A percentile compares a stretch with the other conserved stretches of the same genome.
Evolutionary conservation across 2,113 vertebrate species (phyloP).

Genomic region (Atherinomorus stipes): DNA sequence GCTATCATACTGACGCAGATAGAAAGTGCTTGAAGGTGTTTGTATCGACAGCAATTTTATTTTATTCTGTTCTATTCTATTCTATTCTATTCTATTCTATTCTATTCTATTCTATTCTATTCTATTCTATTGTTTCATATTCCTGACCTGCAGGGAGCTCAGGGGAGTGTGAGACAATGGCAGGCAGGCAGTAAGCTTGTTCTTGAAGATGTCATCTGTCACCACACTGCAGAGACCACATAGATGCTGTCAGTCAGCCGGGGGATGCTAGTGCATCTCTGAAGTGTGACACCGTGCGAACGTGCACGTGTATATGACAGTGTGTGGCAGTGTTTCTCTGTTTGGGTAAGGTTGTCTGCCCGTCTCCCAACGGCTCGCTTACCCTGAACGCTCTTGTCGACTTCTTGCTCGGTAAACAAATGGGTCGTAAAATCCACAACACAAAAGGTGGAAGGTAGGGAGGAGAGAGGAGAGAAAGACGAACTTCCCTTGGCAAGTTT

Average conservation of each 20-base stretch:
- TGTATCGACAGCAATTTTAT: too few species aligned
- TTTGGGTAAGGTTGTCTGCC: slow-evolving; percentile 49
- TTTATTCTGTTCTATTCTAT: slow-evolving; percentile 11
- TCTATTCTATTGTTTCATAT: slow-evolving; percentile 24
- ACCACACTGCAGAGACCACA: slow-evolving; percentile 44
- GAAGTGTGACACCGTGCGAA: slow-evolving; percentile 30
- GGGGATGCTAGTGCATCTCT: slow-evolving; percentile 40
- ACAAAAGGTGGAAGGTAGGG: slow-evolving; percentile 48
- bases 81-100: slow-evolving; percentile 13
- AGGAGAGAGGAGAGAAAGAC: slow-evolving; percentile 34
- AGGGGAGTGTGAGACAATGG: slow-evolving; percentile 54
- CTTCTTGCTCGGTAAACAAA: slow-evolving; percentile 74
- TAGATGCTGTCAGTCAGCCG: slow-evolving; percentile 56
- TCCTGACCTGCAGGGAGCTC: slow-evolving; percentile 40
- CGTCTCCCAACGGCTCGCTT: slow-evolving; percentile 50
- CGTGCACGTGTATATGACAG: neutral
- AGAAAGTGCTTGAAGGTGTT: too few species aligned
- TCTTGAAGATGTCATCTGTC: slow-evolving; percentile 64
- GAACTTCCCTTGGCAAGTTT: slow-evolving; percentile 55
- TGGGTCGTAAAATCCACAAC: slow-evolving; percentile 61
- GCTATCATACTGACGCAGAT: too few species aligned
- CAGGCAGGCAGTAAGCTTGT: slow-evolving; percentile 59
- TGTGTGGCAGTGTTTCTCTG: slow-evolving; percentile 29
- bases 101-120: slow-evolving; percentile 15
- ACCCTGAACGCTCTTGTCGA: slow-evolving; percentile 78